Percentiles rank a stretch among this genome's conserved stretches.
Conservation (phyloP, 2,888 invertebrate genomes). For the Odontocolon sp. region DNA sequence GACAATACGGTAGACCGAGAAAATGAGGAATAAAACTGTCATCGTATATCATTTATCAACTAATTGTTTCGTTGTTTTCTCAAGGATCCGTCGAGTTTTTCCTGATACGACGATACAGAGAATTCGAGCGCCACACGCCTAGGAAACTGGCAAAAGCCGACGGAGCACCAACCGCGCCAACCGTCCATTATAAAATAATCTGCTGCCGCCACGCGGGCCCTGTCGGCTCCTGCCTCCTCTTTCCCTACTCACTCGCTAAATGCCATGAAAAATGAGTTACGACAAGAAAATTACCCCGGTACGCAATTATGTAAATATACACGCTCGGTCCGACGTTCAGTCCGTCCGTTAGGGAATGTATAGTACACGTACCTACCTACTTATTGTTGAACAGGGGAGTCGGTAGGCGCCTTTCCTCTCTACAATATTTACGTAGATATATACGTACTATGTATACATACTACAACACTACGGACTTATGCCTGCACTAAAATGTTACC, state of each 20-base stretch:
- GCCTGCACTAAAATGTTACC: too few species aligned
- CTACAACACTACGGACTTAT: neutral
- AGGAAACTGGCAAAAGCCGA: neutral
- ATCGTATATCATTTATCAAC: slow-evolving; percentile 14
- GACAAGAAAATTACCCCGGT: slow-evolving; percentile 70
- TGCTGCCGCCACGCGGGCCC: slow-evolving; percentile 55
- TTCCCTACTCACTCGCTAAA: slow-evolving; percentile 55
- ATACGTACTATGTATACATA: slow-evolving; percentile 7
- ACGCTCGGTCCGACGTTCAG: slow-evolving; percentile 42
- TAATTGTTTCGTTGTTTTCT: slow-evolving; percentile 22
- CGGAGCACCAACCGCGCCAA: slow-evolving; percentile 21
- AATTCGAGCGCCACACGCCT: slow-evolving; percentile 41
- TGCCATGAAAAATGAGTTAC: slow-evolving; percentile 71
- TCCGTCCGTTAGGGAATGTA: slow-evolving; percentile 22
- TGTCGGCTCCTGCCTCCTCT: slow-evolving; percentile 47
- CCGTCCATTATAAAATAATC: slow-evolving; percentile 67
- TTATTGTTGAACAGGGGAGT: slow-evolving; percentile 46
- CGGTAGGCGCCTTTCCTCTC: slow-evolving; percentile 41
- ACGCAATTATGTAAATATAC: slow-evolving; percentile 70
- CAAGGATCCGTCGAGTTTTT: slow-evolving; percentile 2
- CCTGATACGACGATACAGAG: slow-evolving; percentile 25
- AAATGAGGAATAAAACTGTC: slow-evolving; percentile 28
- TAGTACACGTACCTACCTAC: slow-evolving; percentile 29
- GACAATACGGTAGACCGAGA: slow-evolving; percentile 19
- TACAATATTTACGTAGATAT: slow-evolving; percentile 36